Conservation (phyloP, 30 jellyfish, hydroid and myxozoan species). For the Sanderia malayensis region DNA sequence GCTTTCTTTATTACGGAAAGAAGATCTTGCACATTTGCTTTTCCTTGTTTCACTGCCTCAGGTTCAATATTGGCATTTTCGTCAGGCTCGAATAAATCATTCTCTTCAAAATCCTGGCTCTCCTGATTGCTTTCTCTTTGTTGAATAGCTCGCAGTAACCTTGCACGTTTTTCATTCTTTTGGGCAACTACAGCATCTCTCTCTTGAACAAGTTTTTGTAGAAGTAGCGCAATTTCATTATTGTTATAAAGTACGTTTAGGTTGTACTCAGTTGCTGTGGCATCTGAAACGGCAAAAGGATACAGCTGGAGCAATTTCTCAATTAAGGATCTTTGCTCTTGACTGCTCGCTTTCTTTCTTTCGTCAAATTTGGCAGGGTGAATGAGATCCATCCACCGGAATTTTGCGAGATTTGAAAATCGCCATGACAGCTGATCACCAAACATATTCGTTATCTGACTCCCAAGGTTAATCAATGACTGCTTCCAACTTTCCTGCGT, state of each 20-base stretch:
- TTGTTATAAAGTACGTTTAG: constrained; percentile 31
- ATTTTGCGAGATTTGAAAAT: constrained; percentile 30
- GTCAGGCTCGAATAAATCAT: too few species aligned
- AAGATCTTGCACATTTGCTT: too few species aligned
- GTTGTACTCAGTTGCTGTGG: constrained; percentile 30
- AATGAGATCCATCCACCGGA: constrained; percentile 25
- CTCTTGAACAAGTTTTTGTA: constrained; percentile 5
- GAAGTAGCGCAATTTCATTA: constrained; percentile 23
- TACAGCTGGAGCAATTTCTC: constrained; percentile 32
- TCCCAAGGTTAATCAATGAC: too few species aligned
- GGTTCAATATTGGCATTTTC: too few species aligned
- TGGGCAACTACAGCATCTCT: constrained; percentile 35
- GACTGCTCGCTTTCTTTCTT: constrained; percentile 35
- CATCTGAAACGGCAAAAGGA: constrained; percentile 38
- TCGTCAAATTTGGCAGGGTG: constrained; percentile 43
- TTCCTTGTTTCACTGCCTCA: too few species aligned
- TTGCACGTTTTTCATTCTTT: constrained; percentile 15
- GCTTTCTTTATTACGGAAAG: too few species aligned
- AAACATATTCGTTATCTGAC: too few species aligned
- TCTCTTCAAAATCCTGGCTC: too few species aligned
- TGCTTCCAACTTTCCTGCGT: too few species aligned
- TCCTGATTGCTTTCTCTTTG: too few species aligned
- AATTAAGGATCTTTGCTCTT: constrained; percentile 44
- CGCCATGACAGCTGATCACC: too few species aligned
- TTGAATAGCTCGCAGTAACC: too few species aligned